phyloP scores from a whole-genome alignment of 2,113 vertebrate genomes.

The Peromyscus leucopus region DNA sequence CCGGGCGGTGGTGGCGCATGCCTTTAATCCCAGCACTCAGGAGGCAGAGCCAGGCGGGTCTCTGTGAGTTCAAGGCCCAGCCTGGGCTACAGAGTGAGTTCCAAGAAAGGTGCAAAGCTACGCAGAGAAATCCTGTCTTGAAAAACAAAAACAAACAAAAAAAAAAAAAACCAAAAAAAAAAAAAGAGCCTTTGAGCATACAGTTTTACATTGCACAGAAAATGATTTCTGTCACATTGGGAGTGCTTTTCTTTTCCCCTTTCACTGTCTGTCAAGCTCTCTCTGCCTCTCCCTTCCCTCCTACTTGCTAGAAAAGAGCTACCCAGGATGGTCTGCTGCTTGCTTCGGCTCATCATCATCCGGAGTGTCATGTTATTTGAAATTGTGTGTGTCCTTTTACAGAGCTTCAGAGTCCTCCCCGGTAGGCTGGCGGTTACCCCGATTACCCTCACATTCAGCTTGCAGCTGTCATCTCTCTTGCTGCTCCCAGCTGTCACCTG shows the following conservation, averaged over 20 bases:
- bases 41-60: no score
- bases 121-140: no score
- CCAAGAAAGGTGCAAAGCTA: no score
- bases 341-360: background rate
- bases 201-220: background rate
- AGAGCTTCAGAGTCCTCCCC: slow-evolving; percentile 59
- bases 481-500: slow-evolving; percentile 74
- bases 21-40: no score
- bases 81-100: no score
- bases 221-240: background rate
- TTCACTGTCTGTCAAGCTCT: background rate
- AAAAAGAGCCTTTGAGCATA: slow-evolving; percentile 4
- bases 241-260: background rate
- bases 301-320: slow-evolving; percentile 9
- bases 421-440: slow-evolving; percentile 65
- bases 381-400: slow-evolving; percentile 65
- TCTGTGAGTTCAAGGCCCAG: no score
- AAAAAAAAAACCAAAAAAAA: no score
- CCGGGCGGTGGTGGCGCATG: no score
- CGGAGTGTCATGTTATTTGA: slow-evolving; percentile 56
- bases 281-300: background rate
- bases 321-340: background rate
- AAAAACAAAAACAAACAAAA: no score
- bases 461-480: slow-evolving; percentile 70
- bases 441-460: slow-evolving; percentile 71